Evolutionary conservation across 2,888 invertebrate genomes (phyloP), one percentile per base, ranked within the genome.

Genomic region (Drosophila multiciliata): DNA sequence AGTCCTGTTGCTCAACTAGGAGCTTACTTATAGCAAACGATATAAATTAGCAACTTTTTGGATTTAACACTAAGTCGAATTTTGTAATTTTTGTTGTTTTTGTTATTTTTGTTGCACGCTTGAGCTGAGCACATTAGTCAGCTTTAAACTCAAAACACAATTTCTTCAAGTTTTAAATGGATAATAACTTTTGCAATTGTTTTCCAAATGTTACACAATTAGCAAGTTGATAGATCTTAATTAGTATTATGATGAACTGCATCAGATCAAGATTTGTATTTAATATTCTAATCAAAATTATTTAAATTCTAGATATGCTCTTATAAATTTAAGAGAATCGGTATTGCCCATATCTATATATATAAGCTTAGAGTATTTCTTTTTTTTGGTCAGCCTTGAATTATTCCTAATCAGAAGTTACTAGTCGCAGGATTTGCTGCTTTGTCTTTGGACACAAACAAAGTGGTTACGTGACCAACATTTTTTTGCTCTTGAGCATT

Each of bases 391-490:
- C 42, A 50, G 11, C 32, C 11, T 23, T 57, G 36, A 52, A 60
- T 40, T 68, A 8, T 26, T 66, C 53, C 68, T 70, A 82, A 82
- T 82, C 79, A 82, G 63, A 52, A 69, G 48, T 48, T 60, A 38
- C 33, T 58, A 36, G 61, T 58, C 57, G 29, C 40, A 42, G 17
- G 38, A 33, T 55, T 65, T 69, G 53, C 49, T 29, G 54, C 50
- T 50, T 73, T 66, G 48, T 65, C 61, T 76, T 60, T 60, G 11
- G 59, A 42, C 64, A 54, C 63, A 59, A 72, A 66, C 66, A 79
- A 70, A 58, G 60, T 57, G 66, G 52, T 70, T 81, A 87, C 87
- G 87, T 87, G 87, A 87, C 88, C 74, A 88, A 88, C 66, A 86
- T 85, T 73, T 78, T 63, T 73, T 45, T 49, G 54, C 65, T 67